Conservation (phyloP, 2,113 vertebrate genomes). For the Prunella fulvescens region DNA sequence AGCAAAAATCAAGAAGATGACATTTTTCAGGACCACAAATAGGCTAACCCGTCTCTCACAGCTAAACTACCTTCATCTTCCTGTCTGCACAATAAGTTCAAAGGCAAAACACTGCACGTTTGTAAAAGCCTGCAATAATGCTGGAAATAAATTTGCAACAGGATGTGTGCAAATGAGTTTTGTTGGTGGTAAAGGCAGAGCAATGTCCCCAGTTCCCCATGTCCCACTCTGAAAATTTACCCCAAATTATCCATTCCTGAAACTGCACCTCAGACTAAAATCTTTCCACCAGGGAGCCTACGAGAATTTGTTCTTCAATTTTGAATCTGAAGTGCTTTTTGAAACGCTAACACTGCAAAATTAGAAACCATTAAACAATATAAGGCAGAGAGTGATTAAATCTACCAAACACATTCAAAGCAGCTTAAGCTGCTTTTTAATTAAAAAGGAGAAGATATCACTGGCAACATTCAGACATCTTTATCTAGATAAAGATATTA, state of each 20-base stretch:
- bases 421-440: constrained; percentile 79
- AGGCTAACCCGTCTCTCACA: constrained; percentile 6
- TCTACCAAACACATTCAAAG: constrained; percentile 74
- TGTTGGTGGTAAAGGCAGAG: constrained; percentile 28
- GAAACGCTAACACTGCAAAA: constrained; percentile 74
- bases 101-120: constrained; percentile 13
- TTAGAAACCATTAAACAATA: constrained; percentile 80
- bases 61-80: constrained; percentile 38
- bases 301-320: constrained; percentile 72
- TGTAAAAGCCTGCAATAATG: constrained; percentile 41
- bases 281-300: constrained; percentile 64
- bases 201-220: constrained; percentile 52
- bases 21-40: constrained; percentile 51
- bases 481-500: constrained; percentile 69
- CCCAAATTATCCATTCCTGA: constrained; percentile 68
- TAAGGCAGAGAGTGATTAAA: constrained; percentile 77
- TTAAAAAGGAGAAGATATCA: constrained; percentile 78
- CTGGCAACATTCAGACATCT: constrained; percentile 72
- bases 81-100: constrained; percentile 15
- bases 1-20: constrained; percentile 24
- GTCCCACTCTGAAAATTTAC: constrained; percentile 69
- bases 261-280: constrained; percentile 75
- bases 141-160: constrained; percentile 43
- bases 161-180: constrained; percentile 59
- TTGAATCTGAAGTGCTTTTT: constrained; percentile 72